Conservation (phyloP, 2,113 vertebrate species). For the Hydropotes inermis region DNA sequence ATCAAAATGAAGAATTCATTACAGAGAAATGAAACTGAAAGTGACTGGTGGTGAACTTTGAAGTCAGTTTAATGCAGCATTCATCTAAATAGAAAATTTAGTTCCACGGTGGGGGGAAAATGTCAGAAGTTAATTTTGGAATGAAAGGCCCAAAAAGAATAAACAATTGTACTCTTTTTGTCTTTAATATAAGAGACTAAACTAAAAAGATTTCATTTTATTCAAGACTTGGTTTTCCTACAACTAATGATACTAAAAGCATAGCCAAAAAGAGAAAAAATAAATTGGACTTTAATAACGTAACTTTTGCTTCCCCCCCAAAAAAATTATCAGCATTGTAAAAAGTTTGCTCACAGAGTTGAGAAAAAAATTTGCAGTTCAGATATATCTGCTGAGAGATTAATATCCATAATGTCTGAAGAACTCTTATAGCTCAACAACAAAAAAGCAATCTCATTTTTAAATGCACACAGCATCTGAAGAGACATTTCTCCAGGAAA, state of each 20-base stretch:
- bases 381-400: not conserved
- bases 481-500: not conserved
- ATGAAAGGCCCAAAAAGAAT: not conserved
- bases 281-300: not conserved
- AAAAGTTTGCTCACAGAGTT: not conserved
- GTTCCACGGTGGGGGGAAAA: not conserved
- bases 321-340: not conserved
- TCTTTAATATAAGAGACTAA: not conserved
- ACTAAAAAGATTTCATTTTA: not conserved
- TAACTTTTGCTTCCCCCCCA: not conserved
- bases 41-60: not conserved
- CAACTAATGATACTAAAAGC: not conserved
- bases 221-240: not conserved
- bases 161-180: not conserved
- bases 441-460: not conserved
- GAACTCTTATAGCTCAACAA: not conserved
- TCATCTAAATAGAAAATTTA: not conserved
- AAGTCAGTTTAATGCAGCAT: not conserved
- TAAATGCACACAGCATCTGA: not conserved
- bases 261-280: not conserved
- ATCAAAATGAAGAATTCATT: not conserved
- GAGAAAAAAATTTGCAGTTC: not conserved
- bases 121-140: not conserved
- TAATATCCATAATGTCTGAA: not conserved
- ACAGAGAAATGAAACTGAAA: not conserved